Conservation (phyloP, 2,888 invertebrate genomes). For the Yponomeuta malinellus region DNA sequence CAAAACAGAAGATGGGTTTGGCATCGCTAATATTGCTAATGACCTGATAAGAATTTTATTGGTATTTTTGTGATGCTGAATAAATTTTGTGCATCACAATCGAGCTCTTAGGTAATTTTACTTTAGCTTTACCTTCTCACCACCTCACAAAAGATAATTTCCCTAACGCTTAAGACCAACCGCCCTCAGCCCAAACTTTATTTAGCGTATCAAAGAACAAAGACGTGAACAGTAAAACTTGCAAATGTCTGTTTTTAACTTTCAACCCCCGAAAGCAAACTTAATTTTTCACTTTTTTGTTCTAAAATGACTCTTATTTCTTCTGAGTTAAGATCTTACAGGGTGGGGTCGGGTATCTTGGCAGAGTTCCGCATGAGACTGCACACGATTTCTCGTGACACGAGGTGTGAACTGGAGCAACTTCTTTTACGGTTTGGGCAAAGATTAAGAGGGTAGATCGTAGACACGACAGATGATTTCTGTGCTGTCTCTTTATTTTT, state of each 20-base stretch:
- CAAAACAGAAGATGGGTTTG: too few species aligned
- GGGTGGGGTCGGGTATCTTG: neutral
- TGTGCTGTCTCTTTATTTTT: neutral
- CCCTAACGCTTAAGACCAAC: neutral
- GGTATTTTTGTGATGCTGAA: too few species aligned
- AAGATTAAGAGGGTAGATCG: neutral
- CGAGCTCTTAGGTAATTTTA: too few species aligned
- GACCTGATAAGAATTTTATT: too few species aligned
- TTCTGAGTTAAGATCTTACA: neutral
- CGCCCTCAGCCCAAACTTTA: constrained; percentile 2
- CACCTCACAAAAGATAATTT: neutral
- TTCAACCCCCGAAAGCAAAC: neutral
- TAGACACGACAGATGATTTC: neutral
- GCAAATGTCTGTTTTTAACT: constrained; percentile 52
- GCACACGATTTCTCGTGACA: constrained; percentile 11
- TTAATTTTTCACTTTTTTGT: neutral
- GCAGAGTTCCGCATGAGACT: neutral
- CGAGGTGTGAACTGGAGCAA: constrained; percentile 12
- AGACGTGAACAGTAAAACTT: constrained; percentile 23
- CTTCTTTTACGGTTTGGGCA: neutral
- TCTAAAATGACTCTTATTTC: neutral
- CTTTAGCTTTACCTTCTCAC: too few species aligned
- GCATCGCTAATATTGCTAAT: too few species aligned
- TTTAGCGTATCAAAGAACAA: constrained; percentile 15
- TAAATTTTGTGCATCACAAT: too few species aligned